Conservation (phyloP, 2,888 invertebrate genomes). For the Dolichomitus sp. region DNA sequence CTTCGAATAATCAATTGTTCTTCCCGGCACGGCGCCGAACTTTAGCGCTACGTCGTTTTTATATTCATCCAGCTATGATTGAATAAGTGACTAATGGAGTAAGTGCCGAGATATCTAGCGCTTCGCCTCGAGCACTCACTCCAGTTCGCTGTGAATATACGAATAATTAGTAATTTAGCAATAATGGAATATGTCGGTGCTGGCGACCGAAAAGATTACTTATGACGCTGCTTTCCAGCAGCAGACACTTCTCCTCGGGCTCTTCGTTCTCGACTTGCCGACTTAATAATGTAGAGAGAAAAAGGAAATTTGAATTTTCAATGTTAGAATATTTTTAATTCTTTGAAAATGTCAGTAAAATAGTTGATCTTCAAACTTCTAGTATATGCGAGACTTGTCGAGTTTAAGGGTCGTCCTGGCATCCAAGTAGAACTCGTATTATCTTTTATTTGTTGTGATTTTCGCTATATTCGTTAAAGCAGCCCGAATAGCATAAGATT, state of each 20-base stretch:
- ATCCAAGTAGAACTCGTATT: not conserved
- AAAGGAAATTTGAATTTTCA: not conserved
- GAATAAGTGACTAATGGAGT: conserved; percentile 65
- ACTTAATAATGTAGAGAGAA: not conserved
- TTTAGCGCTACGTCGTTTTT: conserved; percentile 39
- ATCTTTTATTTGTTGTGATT: not conserved
- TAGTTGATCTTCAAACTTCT: too few relatives aligned
- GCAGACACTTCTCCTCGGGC: not conserved
- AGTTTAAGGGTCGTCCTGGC: too few relatives aligned
- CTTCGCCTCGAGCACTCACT: conserved; percentile 6
- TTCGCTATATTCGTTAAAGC: not conserved
- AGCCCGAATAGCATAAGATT: not conserved
- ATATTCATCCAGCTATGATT: conserved; percentile 57
- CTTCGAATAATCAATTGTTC: conserved; percentile 49
- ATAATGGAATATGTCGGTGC: conserved; percentile 50
- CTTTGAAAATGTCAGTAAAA: too few relatives aligned
- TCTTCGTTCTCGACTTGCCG: not conserved
- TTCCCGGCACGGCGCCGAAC: not conserved
- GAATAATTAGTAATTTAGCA: conserved; percentile 64
- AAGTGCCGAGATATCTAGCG: conserved; percentile 54
- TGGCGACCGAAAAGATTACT: conserved; percentile 15
- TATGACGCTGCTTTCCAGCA: conserved; percentile 13
- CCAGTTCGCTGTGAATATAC: conserved; percentile 18
- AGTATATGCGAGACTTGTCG: too few relatives aligned
- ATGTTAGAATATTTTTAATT: too few relatives aligned